Percentiles rank a stretch among this genome's conserved stretches.
Conservation (phyloP, 2,113 vertebrate species). For the Hemibagrus wyckioides region DNA sequence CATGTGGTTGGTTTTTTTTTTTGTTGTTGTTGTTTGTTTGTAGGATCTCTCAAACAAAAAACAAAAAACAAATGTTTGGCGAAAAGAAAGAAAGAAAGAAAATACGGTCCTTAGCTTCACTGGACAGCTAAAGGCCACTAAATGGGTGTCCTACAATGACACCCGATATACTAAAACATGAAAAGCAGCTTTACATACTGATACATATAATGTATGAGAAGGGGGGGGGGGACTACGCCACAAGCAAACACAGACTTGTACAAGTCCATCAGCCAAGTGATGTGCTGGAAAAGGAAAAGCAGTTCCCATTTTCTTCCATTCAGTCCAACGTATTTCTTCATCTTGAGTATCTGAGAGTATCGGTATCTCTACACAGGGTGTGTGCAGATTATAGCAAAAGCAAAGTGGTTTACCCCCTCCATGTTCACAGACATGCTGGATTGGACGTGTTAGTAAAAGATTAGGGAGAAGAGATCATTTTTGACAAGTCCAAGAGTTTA, state of each 20-base stretch:
- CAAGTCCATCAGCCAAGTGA: background rate
- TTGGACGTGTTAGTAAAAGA: background rate
- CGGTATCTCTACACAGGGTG: background rate
- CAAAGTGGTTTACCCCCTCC: background rate
- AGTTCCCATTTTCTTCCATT: background rate
- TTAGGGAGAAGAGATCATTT: background rate
- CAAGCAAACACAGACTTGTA: conserved; percentile 11
- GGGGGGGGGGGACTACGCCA: background rate
- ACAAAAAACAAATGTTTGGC: conserved; percentile 56
- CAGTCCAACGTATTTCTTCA: background rate
- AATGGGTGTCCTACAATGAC: conserved; percentile 53
- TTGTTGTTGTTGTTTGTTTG: no score
- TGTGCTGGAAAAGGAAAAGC: background rate
- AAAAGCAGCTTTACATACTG: conserved; percentile 50
- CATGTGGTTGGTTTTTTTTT: conserved; percentile 56
- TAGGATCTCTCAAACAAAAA: conserved; percentile 41
- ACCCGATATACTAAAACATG: conserved; percentile 56
- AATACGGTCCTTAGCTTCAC: conserved; percentile 56
- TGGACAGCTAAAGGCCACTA: conserved; percentile 67
- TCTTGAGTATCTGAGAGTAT: background rate
- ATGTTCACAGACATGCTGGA: background rate
- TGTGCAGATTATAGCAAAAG: background rate
- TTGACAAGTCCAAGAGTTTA: background rate
- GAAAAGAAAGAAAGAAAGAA: conserved; percentile 18
- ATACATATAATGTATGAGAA: conserved; percentile 24